A percentile compares a stretch with the other conserved stretches of the same genome.
Evolutionary conservation across 1,140 invertebrate genomes (phyloP).

Genomic region (Sesamia nonagrioides): DNA sequence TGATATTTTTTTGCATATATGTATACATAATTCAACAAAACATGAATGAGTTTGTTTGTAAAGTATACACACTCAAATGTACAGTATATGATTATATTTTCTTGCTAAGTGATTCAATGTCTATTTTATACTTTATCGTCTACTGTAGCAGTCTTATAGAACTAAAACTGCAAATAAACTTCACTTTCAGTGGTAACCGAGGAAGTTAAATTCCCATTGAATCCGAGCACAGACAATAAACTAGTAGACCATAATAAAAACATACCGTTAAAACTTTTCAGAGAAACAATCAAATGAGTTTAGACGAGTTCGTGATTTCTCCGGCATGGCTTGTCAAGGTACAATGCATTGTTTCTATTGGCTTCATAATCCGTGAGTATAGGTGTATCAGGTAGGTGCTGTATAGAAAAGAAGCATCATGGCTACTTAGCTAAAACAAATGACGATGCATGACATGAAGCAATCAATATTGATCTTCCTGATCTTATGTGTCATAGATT

Average conservation of each 20-base stretch:
- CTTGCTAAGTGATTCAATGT: not conserved
- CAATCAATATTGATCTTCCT: no score
- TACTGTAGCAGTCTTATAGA: no score
- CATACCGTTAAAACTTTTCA: constrained; percentile 34
- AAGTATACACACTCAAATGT: not conserved
- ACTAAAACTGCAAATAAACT: no score
- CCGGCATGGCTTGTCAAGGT: constrained; percentile 84
- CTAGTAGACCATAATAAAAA: not conserved
- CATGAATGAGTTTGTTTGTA: constrained; percentile 15
- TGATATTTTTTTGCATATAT: constrained; percentile 57
- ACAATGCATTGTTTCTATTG: constrained; percentile 39
- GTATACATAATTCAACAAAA: constrained; percentile 3
- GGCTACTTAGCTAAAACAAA: not conserved
- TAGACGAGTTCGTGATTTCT: constrained; percentile 84
- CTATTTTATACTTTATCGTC: no score
- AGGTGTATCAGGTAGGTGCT: not conserved
- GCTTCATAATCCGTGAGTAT: constrained; percentile 13
- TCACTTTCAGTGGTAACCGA: no score
- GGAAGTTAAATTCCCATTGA: no score
- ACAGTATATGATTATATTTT: no score
- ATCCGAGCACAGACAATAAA: not conserved
- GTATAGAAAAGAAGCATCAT: not conserved
- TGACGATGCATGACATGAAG: not conserved
- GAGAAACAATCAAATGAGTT: constrained; percentile 68
- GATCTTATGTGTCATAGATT: no score